Percentiles rank a stretch among this genome's conserved stretches.
Conservation (phyloP, 2,888 invertebrate species). For the Lasioglossum leucozonium region DNA sequence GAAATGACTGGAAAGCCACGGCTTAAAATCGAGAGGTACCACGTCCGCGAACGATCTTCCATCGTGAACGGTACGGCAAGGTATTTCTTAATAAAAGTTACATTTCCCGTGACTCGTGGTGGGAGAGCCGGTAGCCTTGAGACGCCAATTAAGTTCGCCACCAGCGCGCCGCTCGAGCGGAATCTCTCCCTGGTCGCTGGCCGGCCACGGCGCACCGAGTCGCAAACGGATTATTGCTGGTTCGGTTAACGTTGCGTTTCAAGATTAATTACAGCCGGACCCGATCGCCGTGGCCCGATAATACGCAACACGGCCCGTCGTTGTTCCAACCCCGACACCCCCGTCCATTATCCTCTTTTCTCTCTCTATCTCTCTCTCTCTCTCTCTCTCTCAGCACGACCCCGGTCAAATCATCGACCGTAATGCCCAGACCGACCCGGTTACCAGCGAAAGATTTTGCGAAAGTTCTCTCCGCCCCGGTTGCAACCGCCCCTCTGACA, state of each 20-base stretch:
- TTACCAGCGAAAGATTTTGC: constrained; percentile 8
- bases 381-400: neutral
- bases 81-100: neutral
- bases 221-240: constrained; percentile 65
- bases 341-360: neutral
- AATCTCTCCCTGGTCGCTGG: constrained; percentile 19
- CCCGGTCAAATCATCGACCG: constrained; percentile 10
- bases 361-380: neutral
- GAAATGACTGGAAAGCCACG: neutral
- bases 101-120: neutral
- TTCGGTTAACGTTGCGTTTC: constrained; percentile 63
- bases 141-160: constrained; percentile 9
- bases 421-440: constrained; percentile 59
- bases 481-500: neutral
- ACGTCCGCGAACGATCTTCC: neutral
- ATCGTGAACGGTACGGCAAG: neutral
- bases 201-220: constrained; percentile 42
- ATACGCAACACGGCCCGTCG: constrained; percentile 41
- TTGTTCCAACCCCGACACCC: constrained; percentile 7
- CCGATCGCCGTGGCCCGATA: constrained; percentile 48
- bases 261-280: constrained; percentile 60
- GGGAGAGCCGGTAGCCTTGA: neutral
- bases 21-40: neutral
- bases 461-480: neutral
- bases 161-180: neutral